Evolutionary conservation across 2,888 invertebrate genomes (phyloP).

Genomic region (Latrodectus hesperus): DNA sequence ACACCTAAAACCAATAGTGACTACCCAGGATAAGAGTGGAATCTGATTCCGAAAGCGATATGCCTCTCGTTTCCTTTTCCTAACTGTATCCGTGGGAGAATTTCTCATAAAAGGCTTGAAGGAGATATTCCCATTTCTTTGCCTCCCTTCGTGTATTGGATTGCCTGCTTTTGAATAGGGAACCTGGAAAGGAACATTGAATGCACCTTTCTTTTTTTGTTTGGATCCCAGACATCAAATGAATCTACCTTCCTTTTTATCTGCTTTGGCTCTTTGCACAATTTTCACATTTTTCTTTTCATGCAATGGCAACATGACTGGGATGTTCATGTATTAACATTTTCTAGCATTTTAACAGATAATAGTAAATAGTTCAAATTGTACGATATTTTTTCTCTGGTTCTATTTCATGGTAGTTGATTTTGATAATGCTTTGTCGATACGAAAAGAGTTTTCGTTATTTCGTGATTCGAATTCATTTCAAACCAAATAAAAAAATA

Average conservation of each 20-base stretch:
- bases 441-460: no score
- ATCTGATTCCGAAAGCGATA: constrained; percentile 51
- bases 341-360: no score
- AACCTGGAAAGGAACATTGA: not conserved
- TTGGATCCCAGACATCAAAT: constrained; percentile 6
- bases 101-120: constrained; percentile 2
- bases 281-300: no score
- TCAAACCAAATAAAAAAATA: no score
- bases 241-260: constrained; percentile 12
- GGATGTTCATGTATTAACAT: no score
- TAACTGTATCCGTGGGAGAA: not conserved
- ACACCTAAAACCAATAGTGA: constrained; percentile 13
- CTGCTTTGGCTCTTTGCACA: not conserved
- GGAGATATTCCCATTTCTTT: not conserved
- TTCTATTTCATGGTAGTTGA: no score
- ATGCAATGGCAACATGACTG: no score
- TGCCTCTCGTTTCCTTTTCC: not conserved
- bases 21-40: constrained; percentile 17
- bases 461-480: no score
- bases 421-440: no score
- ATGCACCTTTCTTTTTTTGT: not conserved
- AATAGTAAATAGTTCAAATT: no score
- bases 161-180: not conserved
- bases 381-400: no score
- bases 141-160: not conserved